phyloP scores from a whole-genome alignment of 2,888 invertebrate genomes.

The Macrosiphum euphorbiae region DNA sequence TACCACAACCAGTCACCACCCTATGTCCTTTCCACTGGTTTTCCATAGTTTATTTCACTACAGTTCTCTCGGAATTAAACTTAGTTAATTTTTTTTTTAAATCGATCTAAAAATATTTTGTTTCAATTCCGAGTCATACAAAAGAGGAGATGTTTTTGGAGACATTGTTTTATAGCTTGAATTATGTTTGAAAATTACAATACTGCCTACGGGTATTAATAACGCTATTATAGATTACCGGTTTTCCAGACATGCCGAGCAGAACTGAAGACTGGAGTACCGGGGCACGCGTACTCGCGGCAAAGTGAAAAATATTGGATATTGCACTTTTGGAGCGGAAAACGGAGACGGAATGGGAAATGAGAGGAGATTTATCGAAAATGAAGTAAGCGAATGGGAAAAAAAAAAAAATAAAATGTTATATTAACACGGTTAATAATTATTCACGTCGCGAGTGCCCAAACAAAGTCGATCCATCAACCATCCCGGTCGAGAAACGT shows the following conservation, averaged over 20 bases:
- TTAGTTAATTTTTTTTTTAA: neutral
- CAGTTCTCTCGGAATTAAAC: neutral
- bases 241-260: neutral
- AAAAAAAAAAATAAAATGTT: conserved; percentile 18
- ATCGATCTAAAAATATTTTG: neutral
- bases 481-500: conserved; percentile 27
- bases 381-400: neutral
- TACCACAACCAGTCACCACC: neutral
- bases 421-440: conserved; percentile 59
- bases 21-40: neutral
- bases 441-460: conserved; percentile 61
- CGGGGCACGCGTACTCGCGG: neutral
- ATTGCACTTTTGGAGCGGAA: neutral
- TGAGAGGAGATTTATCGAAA: conserved; percentile 20
- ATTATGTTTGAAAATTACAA: neutral
- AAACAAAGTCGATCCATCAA: conserved; percentile 64
- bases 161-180: too few species aligned
- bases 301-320: conserved; percentile 18
- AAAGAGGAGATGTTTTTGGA: neutral
- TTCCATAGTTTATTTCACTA: neutral
- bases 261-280: neutral
- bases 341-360: neutral
- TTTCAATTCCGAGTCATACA: neutral
- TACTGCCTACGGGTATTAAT: neutral
- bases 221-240: neutral